Evolutionary conservation across 2,797 vertebrate genomes (phyloP), one percentile per base, ranked within the genome.

Genomic region (Gymnocypris eckloni): DNA sequence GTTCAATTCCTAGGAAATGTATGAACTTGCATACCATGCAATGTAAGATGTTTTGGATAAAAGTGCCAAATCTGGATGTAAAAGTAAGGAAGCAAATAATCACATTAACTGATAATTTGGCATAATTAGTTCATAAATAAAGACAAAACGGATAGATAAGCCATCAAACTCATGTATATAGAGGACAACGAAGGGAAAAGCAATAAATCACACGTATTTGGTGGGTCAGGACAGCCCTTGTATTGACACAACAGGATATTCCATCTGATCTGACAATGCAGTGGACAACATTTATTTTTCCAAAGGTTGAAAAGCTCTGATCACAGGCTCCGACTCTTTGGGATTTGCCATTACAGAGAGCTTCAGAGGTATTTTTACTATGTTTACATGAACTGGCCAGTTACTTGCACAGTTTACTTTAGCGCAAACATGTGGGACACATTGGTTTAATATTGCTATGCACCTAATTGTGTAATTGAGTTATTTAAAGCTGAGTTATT

Each of bases 361-460:
- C 89, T 92, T 91, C 87, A 85, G 89, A 87, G 75, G 87, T 86
- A 90, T 94, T 91, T 93, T 88, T 86, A 83, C 86, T 72, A 80
- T 94, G 92, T 95, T 94, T 94, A 94, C 88, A 94, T 88, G 88
- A 95, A 94, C 91, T 93, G 90, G 90, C 87, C 90, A 90, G 92
- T 94, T 93, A 81, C 89, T 92, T 88, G 86, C 89, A 92, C 50
- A 88, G 93, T 93, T 94, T 92, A 91, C 91, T 92, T 92, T 90
- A 84, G 88, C 89, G 88, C 90, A 91, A 94, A 91, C 94, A 94
- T 94, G 88, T 92, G 92, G 91, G 90, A 92, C 89, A 86, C 78
- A 87, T 87, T 93, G 88, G 88, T 92, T 92, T 92, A 93, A 93
- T 93, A 93, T 90, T 81, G n/a, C 12, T 88, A 85, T 88, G 80